Base-by-base conservation (phyloP, 2,113 vertebrate genomes). In the Misgurnus mizolepis region DNA sequence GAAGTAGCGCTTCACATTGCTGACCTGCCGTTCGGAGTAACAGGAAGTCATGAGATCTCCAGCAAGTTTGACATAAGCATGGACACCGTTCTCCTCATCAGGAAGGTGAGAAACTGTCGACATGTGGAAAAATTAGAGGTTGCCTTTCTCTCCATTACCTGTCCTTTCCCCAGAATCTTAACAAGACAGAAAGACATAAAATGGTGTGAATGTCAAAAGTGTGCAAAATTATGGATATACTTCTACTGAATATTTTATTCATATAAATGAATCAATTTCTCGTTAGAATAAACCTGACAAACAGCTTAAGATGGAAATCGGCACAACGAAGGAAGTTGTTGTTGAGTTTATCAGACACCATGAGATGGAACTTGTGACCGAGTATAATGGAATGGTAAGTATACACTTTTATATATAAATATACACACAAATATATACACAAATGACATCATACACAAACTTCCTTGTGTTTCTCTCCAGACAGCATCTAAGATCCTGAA, bases 401-500 rank as follows among this genome's bases (percentile, higher is more conserved):
- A 3, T 72, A 10, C 49, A 50, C 9, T 50, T 14, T 11, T 41
- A 27, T 22, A 22, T 22, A 22, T 22, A 22, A 22, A 53, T n/a
- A 47, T 34, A 79, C 15, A 56, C 53, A 61, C 66, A 55, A 22
- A 11, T 53, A 3, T 43, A 64, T 47, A 79, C 66, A 80, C 17
- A 6, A 15, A 34, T 34, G 27, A 34, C n/a, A 18, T 27, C 50
- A 34, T 15, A n/a, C 34, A 74, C 17, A 64, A 43, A 80, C 22
- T 10, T 50, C 18, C 69, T 55, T 47, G 22, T 66, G 68, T 15
- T 84, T 79, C 77, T 66, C 80, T 85, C 81, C 92, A 97, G 95
- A 96, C 92, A 61, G 93, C 93, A 83, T 81, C 92, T 76, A 94
- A 94, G 91, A 96, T 98, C 89, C 91, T 96, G 67, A 89, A 93